These are phyloP conservation scores for Genyomyrus donnyi DNA, from an alignment of 2,113 vertebrate genomes.

Conservation along the genomic window DNA sequence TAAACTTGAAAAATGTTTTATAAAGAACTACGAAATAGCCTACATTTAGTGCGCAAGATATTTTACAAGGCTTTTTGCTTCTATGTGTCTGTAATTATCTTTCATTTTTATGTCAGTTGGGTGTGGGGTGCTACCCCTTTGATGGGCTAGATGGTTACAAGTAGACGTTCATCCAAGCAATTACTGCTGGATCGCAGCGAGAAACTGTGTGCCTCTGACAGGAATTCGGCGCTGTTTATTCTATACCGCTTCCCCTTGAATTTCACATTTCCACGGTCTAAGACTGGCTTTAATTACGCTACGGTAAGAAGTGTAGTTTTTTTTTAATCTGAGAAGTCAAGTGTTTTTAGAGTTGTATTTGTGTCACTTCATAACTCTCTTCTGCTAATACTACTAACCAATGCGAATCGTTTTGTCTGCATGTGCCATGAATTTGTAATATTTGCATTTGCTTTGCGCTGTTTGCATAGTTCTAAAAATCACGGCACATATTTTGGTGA, in stretches of 20 bases:
- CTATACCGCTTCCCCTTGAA: background rate
- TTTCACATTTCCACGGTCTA: constrained; percentile 22
- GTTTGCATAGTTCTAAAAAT: background rate
- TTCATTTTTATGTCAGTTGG: background rate
- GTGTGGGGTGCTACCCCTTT: background rate
- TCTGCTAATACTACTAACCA: background rate
- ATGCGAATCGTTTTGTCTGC: background rate
- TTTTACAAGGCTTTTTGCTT: background rate
- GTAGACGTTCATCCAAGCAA: background rate
- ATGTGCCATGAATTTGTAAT: background rate
- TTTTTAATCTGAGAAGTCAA: background rate
- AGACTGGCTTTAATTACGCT: constrained; percentile 36
- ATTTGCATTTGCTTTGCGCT: background rate
- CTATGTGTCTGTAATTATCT: background rate
- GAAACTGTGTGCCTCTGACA: background rate
- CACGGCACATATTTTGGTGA: background rate
- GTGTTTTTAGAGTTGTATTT: background rate
- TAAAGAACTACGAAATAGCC: background rate
- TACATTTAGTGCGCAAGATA: background rate
- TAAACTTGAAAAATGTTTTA: background rate
- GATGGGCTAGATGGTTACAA: background rate
- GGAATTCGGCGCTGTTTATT: background rate
- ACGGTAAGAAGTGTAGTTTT: constrained; percentile 20
- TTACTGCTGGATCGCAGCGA: background rate
- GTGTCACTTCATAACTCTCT: background rate